Percentiles rank a stretch among this genome's conserved stretches.
Evolutionary conservation across 1,140 invertebrate species (phyloP).

Genomic region (Cydia amplana): DNA sequence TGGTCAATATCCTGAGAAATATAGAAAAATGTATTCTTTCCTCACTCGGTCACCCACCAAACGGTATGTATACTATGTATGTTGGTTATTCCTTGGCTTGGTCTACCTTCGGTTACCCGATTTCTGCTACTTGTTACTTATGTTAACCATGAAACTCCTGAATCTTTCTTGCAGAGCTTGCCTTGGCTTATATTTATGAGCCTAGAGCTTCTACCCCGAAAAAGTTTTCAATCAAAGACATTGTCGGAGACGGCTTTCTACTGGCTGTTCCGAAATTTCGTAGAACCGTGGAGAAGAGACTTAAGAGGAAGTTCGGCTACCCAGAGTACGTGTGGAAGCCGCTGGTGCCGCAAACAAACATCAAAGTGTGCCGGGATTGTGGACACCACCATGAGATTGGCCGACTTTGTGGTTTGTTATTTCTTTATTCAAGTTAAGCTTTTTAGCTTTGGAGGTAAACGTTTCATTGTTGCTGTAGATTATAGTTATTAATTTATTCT

Average conservation of each 20-base stretch:
- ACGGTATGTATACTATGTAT: constrained; percentile 60
- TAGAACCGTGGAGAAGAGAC: constrained; percentile 86
- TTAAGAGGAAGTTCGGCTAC: constrained; percentile 85
- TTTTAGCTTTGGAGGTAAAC: no score
- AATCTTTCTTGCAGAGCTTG: constrained; percentile 57
- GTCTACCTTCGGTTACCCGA: neutral
- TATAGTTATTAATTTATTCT: no score
- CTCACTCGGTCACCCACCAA: constrained; percentile 63
- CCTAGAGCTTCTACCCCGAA: constrained; percentile 40
- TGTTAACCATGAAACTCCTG: constrained; percentile 9
- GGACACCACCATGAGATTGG: constrained; percentile 89
- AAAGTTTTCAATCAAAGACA: constrained; percentile 80
- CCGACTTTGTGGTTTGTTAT: constrained; percentile 87
- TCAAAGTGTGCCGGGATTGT: constrained; percentile 88
- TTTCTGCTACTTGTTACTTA: constrained; percentile 8
- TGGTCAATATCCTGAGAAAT: constrained; percentile 51
- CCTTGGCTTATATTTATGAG: constrained; percentile 57
- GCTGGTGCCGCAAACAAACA: constrained; percentile 85
- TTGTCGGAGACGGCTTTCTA: constrained; percentile 87
- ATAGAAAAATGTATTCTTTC: constrained; percentile 58
- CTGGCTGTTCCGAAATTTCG: constrained; percentile 90
- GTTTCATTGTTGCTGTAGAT: neutral
- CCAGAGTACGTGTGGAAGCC: constrained; percentile 84
- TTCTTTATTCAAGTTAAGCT: constrained; percentile 15
- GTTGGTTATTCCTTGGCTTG: constrained; percentile 2